Conservation (phyloP, 1,140 invertebrate species). For the Fragariocoptes setiger region DNA sequence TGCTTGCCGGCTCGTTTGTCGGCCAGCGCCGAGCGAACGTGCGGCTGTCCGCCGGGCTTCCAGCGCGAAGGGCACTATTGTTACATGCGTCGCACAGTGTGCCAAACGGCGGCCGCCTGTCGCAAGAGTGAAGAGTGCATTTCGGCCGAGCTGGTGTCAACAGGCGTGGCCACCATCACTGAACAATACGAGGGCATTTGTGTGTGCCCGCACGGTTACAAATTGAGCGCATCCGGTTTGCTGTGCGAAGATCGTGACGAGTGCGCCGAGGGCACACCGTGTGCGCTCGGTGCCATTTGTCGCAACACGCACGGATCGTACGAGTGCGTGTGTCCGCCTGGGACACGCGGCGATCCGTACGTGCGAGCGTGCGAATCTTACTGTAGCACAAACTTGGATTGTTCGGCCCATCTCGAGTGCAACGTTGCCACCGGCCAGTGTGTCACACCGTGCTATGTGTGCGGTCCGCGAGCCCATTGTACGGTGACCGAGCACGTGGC, state of each 20-base stretch:
- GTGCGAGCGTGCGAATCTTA: slow-evolving; percentile 29
- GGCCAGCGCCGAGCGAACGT: too few species aligned
- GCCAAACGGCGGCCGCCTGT: slow-evolving; percentile 16
- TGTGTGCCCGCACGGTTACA: slow-evolving; percentile 13
- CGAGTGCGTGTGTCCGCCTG: slow-evolving; percentile 36
- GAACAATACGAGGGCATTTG: slow-evolving; percentile 12
- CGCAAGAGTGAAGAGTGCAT: slow-evolving; percentile 14
- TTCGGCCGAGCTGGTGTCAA: not conserved
- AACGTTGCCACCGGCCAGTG: slow-evolving; percentile 16
- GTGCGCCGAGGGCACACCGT: slow-evolving; percentile 28
- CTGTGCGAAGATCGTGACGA: slow-evolving; percentile 11
- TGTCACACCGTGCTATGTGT: slow-evolving; percentile 36
- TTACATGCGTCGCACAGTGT: slow-evolving; percentile 11
- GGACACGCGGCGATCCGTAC: slow-evolving; percentile 44
- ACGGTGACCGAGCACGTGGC: slow-evolving; percentile 40
- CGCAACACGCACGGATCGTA: slow-evolving; percentile 26
- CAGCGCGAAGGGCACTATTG: slow-evolving; percentile 14
- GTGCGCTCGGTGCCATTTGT: slow-evolving; percentile 43
- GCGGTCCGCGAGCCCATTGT: slow-evolving; percentile 41
- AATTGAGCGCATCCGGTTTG: slow-evolving; percentile 10
- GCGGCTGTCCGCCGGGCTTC: slow-evolving; percentile 13
- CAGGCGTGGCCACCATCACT: slow-evolving; percentile 7
- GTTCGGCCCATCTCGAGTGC: slow-evolving; percentile 19
- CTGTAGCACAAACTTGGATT: slow-evolving; percentile 40
- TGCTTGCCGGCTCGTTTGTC: slow-evolving; percentile 13